Evolutionary conservation across 2,797 vertebrate genomes (phyloP), one percentile per base, ranked within the genome.

Genomic region (Callimico goeldii): DNA sequence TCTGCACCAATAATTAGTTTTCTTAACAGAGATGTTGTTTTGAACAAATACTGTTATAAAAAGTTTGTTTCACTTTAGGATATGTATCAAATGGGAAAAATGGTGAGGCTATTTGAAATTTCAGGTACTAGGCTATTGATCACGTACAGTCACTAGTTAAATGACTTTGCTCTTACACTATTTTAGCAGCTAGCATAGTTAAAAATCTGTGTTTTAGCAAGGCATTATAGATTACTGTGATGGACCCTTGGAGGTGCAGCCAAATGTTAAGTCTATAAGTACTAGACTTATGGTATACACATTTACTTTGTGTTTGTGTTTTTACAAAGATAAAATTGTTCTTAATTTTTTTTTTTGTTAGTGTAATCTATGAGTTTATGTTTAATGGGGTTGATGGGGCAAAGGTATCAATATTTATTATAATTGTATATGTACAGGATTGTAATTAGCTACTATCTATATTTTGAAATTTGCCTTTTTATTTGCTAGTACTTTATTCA

Each of bases 21-120:
- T 96, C 79, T 89, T 89, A 76, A 70, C 4, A 89, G 22, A 95
- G 10, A 33, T 55, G 17, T 92, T 82, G 15, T 76, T 94, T 96
- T 83, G 67, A 88, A 73, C 24, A 93, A 73, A 95, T 15, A 80
- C 88, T 24, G 5, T 88, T 89, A 83, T 84, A 46, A 36, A 96
- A 90, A 75, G 79, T 67, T 93, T 48, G 17, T 88, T 97, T 94
- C 67, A n/a, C 26, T 94, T 85, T 7, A 46, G 22, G 57, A 41
- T 83, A 36, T 89, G 2, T 73, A 55, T 91, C 77, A n/a, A 64
- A 50, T 61, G 36, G 67, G 43, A 48, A 89, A 77, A 86, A 57
- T 33, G 48, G 1, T 77, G 41, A 94, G 30, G 7, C 48, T 88
- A 24, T 61, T 95, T 83, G 7, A 95, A 80, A 58, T 92, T 96